Percentiles rank a stretch among this genome's conserved stretches.
Conservation (phyloP, 2,797 vertebrate genomes). For the Pachyuromys duprasi region DNA sequence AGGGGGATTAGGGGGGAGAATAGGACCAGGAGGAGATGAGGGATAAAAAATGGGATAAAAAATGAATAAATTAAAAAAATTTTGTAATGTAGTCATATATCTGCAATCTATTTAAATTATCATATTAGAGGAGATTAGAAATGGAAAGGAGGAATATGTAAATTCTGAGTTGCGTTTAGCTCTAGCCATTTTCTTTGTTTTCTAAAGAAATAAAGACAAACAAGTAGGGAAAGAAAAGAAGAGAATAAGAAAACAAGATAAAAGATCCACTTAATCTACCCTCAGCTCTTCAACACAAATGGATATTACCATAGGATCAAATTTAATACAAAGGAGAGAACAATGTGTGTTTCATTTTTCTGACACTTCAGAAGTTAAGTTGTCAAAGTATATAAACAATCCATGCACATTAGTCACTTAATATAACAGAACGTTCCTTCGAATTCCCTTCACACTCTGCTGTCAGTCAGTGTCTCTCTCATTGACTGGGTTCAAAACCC, state of each 20-base stretch:
- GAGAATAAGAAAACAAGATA: background rate
- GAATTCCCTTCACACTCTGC: background rate
- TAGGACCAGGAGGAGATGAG: too few relatives aligned
- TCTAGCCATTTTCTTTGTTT: background rate
- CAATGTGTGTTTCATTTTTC: background rate
- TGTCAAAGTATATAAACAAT: background rate
- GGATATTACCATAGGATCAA: background rate
- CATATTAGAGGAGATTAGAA: background rate
- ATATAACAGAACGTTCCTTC: background rate
- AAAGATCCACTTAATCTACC: background rate
- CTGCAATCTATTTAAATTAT: background rate
- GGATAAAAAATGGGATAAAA: too few relatives aligned
- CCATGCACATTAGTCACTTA: background rate
- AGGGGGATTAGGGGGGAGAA: too few relatives aligned
- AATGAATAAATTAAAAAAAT: too few relatives aligned
- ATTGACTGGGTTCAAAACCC: background rate
- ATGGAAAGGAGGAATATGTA: background rate
- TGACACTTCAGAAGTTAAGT: background rate
- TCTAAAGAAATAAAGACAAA: background rate
- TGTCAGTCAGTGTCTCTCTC: background rate
- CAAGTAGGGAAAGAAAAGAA: background rate
- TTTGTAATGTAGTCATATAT: background rate
- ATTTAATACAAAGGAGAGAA: background rate
- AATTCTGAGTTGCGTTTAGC: rapidly evolving
- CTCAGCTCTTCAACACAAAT: background rate